Conservation (phyloP, 2,888 invertebrate genomes). For the Frankliniella intonsa region DNA sequence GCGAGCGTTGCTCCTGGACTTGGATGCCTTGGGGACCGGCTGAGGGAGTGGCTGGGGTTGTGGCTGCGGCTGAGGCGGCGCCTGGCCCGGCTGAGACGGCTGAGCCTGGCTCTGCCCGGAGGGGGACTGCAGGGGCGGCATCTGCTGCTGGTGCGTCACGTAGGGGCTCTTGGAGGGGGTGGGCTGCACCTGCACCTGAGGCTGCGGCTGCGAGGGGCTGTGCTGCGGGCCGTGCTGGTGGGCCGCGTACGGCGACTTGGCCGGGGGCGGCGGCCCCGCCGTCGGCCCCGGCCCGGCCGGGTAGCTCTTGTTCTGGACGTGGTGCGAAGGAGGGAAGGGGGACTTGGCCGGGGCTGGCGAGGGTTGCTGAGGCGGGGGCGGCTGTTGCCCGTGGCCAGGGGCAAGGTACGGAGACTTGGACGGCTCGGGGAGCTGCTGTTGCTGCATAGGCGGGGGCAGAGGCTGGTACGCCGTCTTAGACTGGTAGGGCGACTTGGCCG, state of each 20-base stretch:
- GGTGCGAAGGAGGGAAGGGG: conserved; percentile 38
- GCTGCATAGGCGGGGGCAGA: conserved; percentile 49
- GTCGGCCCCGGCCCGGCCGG: conserved; percentile 27
- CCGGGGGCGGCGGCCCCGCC: neutral
- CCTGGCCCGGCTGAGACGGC: neutral
- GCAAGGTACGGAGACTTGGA: conserved; percentile 44
- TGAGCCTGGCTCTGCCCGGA: conserved; percentile 42
- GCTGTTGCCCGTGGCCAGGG: conserved; percentile 43
- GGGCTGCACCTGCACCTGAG: neutral
- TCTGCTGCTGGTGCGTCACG: conserved; percentile 43
- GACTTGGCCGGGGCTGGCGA: conserved; percentile 42
- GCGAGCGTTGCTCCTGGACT: conserved; percentile 28
- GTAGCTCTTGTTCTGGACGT: conserved; percentile 34
- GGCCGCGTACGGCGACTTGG: neutral
- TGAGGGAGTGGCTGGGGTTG: conserved; percentile 21
- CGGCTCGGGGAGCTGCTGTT: conserved; percentile 38
- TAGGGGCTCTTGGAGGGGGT: conserved; percentile 42
- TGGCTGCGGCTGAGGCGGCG: neutral
- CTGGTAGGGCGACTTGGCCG: conserved; percentile 41
- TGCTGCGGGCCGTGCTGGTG: conserved; percentile 44
- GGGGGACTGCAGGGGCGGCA: conserved; percentile 36
- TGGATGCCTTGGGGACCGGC: neutral
- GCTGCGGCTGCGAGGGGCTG: conserved; percentile 40
- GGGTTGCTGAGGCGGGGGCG: conserved; percentile 43
- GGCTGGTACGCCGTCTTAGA: conserved; percentile 41